phyloP scores from a whole-genome alignment of 2,797 vertebrate species.

The Girardinus metallicus region DNA sequence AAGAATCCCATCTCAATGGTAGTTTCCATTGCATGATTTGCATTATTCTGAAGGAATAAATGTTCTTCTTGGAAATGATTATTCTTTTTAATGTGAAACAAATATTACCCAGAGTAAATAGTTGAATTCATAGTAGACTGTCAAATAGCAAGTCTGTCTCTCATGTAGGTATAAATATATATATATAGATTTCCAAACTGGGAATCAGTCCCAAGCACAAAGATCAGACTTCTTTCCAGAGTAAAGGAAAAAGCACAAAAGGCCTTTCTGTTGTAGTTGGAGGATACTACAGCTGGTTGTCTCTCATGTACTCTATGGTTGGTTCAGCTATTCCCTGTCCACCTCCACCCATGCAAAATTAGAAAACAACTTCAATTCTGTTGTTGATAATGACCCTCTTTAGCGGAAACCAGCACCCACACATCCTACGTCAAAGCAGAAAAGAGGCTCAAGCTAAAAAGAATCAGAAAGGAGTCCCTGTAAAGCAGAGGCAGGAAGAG shows the following conservation, averaged over 20 bases:
- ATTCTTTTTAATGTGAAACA: neutral
- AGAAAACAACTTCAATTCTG: conserved; percentile 55
- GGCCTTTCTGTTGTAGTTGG: conserved; percentile 36
- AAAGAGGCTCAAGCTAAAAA: conserved; percentile 14
- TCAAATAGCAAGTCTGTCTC: neutral
- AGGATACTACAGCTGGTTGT: conserved; percentile 60
- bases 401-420: conserved; percentile 67
- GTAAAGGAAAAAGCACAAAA: conserved; percentile 27
- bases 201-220: conserved; percentile 11
- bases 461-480: conserved; percentile 48
- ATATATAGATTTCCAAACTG: conserved; percentile 6
- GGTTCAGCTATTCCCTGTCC: conserved; percentile 58
- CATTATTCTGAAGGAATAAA: neutral
- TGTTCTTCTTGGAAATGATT: neutral
- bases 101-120: neutral
- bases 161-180: conserved; percentile 7
- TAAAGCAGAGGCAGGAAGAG: conserved; percentile 22
- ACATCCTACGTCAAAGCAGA: conserved; percentile 23
- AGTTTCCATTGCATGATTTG: neutral
- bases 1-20: neutral
- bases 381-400: conserved; percentile 56
- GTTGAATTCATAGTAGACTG: neutral
- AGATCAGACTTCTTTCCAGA: conserved; percentile 29
- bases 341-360: conserved; percentile 61
- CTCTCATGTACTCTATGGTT: conserved; percentile 39